phyloP scores from a whole-genome alignment of 2,888 invertebrate species.

The Drosophila atripex region DNA sequence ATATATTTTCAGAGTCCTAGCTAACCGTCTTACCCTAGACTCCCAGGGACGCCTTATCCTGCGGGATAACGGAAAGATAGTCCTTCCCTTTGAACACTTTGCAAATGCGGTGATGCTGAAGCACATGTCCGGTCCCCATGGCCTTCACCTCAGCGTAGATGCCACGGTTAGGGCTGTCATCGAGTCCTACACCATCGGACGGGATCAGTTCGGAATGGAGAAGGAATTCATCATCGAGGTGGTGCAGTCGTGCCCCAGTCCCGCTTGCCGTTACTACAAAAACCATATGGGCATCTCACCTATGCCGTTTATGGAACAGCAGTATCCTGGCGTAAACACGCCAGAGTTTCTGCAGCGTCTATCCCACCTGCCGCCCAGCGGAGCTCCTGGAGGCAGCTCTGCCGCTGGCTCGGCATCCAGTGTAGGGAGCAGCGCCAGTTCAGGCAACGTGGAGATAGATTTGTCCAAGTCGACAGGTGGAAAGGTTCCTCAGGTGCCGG shows the following conservation, averaged over 20 bases:
- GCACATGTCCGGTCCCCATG: conserved; percentile 95
- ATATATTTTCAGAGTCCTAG: conserved; percentile 88
- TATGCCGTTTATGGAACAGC: conserved; percentile 83
- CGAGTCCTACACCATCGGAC: conserved; percentile 91
- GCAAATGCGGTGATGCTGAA: conserved; percentile 96
- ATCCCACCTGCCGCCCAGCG: conserved; percentile 79
- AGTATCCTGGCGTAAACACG: conserved; percentile 84
- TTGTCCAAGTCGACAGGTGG: conserved; percentile 76
- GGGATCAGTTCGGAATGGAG: conserved; percentile 88
- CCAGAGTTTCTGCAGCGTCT: conserved; percentile 90
- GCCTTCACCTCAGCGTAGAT: conserved; percentile 92
- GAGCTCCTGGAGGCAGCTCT: conserved; percentile 48
- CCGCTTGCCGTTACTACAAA: conserved; percentile 94
- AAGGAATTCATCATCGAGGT: conserved; percentile 95
- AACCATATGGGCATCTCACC: conserved; percentile 88
- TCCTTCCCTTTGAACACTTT: conserved; percentile 94
- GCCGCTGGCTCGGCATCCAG: conserved; percentile 57
- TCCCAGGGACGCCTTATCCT: conserved; percentile 92
- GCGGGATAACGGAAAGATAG: conserved; percentile 94
- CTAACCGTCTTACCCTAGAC: conserved; percentile 92
- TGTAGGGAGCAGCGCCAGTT: conserved; percentile 51
- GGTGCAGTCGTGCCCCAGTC: conserved; percentile 94
- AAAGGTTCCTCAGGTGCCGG: conserved; percentile 57
- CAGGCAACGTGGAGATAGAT: conserved; percentile 79
- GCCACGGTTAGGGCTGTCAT: conserved; percentile 93